Conservation (phyloP, 2,888 invertebrate species). For the Torymus tubicola region DNA sequence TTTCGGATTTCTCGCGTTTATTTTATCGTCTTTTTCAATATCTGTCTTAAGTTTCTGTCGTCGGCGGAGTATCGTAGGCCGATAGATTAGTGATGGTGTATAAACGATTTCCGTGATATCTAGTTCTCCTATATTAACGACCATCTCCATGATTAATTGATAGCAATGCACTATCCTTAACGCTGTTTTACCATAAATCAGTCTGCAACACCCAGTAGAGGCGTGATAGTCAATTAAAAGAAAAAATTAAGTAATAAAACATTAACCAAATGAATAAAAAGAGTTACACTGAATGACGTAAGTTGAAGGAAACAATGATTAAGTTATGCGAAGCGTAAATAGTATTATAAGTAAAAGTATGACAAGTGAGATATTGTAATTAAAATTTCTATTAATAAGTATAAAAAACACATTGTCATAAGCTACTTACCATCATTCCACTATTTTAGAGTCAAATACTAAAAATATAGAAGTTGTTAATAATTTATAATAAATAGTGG, state of each 20-base stretch:
- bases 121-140: conserved; percentile 42
- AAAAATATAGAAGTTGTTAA: too few relatives aligned
- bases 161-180: conserved; percentile 41
- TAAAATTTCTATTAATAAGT: too few relatives aligned
- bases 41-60: conserved; percentile 31
- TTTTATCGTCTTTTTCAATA: conserved; percentile 10
- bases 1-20: conserved; percentile 24
- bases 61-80: conserved; percentile 41
- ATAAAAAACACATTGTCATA: too few relatives aligned
- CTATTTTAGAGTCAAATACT: too few relatives aligned
- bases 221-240: conserved; percentile 21
- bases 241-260: conserved; percentile 2
- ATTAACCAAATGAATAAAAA: too few relatives aligned
- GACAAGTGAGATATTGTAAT: too few relatives aligned
- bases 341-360: too few relatives aligned
- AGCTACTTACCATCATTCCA: too few relatives aligned
- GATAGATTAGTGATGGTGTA: conserved; percentile 40
- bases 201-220: conserved; percentile 22
- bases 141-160: conserved; percentile 52
- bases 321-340: too few relatives aligned
- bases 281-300: too few relatives aligned
- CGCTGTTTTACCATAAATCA: conserved; percentile 41
- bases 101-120: conserved; percentile 50
- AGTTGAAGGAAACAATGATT: too few relatives aligned
- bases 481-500: too few relatives aligned